A percentile compares a stretch with the other conserved stretches of the same genome.
Evolutionary conservation across 1,140 invertebrate genomes (phyloP).

Genomic region (Thaumetopoea pityocampa): DNA sequence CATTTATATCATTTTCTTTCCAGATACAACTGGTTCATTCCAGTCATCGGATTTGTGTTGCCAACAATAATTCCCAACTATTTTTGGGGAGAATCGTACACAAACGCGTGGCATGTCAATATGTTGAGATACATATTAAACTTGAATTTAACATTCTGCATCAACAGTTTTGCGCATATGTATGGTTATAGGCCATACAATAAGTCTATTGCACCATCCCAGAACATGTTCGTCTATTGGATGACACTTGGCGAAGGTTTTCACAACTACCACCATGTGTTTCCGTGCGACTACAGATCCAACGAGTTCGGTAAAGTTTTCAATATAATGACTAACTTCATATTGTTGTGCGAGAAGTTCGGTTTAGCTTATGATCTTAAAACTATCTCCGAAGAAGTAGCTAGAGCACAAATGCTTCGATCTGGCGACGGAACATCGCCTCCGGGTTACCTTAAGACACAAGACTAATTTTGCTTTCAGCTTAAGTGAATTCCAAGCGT

Average conservation of each 20-base stretch:
- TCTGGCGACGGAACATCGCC: slow-evolving; percentile 20
- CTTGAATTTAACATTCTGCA: slow-evolving; percentile 84
- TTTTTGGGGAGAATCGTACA: slow-evolving; percentile 86
- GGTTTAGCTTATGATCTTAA: slow-evolving; percentile 12
- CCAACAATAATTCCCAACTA: slow-evolving; percentile 88
- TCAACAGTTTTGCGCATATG: slow-evolving; percentile 84
- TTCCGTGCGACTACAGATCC: slow-evolving; percentile 93
- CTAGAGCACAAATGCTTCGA: slow-evolving; percentile 65
- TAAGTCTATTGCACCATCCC: slow-evolving; percentile 37
- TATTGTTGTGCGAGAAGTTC: slow-evolving; percentile 81
- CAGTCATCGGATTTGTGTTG: slow-evolving; percentile 25
- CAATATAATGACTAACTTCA: slow-evolving; percentile 88
- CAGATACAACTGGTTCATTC: background rate
- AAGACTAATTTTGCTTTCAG: too few species aligned
- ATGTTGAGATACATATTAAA: slow-evolving; percentile 81
- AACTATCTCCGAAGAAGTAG: slow-evolving; percentile 54
- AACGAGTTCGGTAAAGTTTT: slow-evolving; percentile 84
- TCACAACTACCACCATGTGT: slow-evolving; percentile 96
- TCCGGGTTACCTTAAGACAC: too few species aligned
- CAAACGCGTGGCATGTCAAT: slow-evolving; percentile 64
- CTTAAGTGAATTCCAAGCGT: too few species aligned
- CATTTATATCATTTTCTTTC: too few species aligned
- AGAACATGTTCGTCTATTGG: slow-evolving; percentile 7
- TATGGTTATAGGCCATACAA: slow-evolving; percentile 82
- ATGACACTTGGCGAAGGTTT: slow-evolving; percentile 87